Base-by-base conservation (phyloP, 2,888 invertebrate species). In the Cosmopolites sordidus region DNA sequence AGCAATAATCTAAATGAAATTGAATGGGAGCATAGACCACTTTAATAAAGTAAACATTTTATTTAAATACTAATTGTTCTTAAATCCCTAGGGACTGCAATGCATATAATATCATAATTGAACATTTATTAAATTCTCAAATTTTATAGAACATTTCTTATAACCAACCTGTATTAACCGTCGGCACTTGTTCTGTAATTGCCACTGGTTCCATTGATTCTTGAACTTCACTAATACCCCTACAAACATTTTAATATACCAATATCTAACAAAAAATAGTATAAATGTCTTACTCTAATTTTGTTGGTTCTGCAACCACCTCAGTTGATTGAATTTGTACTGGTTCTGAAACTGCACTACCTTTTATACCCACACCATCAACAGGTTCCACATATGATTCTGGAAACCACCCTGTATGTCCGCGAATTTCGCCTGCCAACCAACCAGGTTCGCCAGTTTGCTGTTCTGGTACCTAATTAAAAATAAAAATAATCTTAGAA, bases 361-460 rank as follows among this genome's bases (percentile, higher is more conserved):
- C 70, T 1, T 73, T 67, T 18, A 77, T 77, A 38, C 70, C 70
- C 16, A 69, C 65, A 8, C 71, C 73, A 58, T 74, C 83, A 8
- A 89, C 75, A 33, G 85, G 85, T 68, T 93, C 92, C 12, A 92
- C 95, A 70, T 97, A 97, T 0, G 93, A 90, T 72, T 95, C 93
- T 0, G 97, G 97, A 76, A 97, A 97, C 94, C 95, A 96, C 1
- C 97, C 97, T 0, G 89, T 87, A 58, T 88, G 86, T 2, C 94
- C 96, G 67, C 90, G 81, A 22, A 93, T 85, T 66, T 90, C 89
- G 0, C 98, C 98, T 61, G 93, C 92, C 64, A 92, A 77, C 96
- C 98, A 99, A n/a, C 97, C 98, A 0, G 95, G 95, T 69, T 98
- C 98, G 0, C 93, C 89, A 62, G 86, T 88, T 66, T 92, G 91